Percentiles rank a stretch among this genome's conserved stretches.
phyloP scores from a whole-genome alignment of 1,140 invertebrate species.

The Paralvinella palmiformis region DNA sequence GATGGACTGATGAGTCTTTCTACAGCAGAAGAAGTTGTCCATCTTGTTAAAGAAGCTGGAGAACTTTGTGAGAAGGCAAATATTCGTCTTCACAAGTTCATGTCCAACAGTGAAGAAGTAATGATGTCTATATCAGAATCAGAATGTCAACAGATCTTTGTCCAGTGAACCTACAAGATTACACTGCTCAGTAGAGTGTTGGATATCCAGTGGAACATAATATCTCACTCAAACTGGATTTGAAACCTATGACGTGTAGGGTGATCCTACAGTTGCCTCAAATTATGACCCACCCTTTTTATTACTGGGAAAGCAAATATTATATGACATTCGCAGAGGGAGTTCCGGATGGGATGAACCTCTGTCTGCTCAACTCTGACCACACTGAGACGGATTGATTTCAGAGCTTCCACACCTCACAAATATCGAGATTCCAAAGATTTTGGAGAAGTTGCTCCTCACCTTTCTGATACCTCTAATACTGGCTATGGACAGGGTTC shows the following conservation, averaged over 20 bases:
- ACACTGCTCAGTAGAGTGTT: too few species aligned
- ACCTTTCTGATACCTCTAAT: constrained; percentile 20
- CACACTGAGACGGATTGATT: background rate
- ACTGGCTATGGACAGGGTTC: constrained; percentile 18
- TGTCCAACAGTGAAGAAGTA: constrained; percentile 9
- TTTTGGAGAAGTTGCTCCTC: constrained; percentile 1
- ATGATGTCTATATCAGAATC: too few species aligned
- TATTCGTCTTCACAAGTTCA: constrained; percentile 8
- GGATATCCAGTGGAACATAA: constrained; percentile 27
- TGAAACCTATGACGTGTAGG: constrained; percentile 22
- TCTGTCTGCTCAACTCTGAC: background rate
- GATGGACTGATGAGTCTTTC: constrained; percentile 1
- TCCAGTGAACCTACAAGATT: too few species aligned
- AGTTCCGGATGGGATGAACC: constrained; percentile 7
- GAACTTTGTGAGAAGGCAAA: constrained; percentile 13
- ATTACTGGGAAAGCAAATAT: constrained; percentile 25
- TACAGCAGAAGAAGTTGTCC: background rate
- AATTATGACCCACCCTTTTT: constrained; percentile 30
- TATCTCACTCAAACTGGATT: constrained; percentile 19
- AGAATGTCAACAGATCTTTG: too few species aligned
- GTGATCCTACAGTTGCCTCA: constrained; percentile 25
- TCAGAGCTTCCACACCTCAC: background rate
- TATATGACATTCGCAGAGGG: background rate
- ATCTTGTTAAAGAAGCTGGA: constrained; percentile 9
- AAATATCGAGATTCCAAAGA: constrained; percentile 4